Evolutionary conservation across 2,113 vertebrate genomes (phyloP).

Genomic region (Tiliqua scincoides): DNA sequence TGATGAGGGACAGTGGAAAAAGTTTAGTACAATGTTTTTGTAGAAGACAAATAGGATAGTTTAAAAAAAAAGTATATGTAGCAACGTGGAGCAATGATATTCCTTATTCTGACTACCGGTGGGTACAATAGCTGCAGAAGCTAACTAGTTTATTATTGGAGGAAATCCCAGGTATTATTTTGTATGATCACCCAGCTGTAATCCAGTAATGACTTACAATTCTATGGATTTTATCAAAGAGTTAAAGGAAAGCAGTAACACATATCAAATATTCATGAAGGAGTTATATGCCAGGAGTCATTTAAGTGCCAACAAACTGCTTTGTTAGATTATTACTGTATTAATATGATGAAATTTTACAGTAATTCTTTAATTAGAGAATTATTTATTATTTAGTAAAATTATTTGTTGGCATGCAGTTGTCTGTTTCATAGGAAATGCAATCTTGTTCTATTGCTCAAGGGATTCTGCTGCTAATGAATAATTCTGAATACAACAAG

Average conservation of each 20-base stretch:
- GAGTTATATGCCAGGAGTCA: slow-evolving; percentile 18
- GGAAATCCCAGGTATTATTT: slow-evolving; percentile 7
- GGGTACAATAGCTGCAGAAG: not conserved
- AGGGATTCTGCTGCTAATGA: not conserved
- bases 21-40: not conserved
- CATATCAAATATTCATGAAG: not conserved
- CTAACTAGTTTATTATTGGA: not conserved
- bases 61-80: not conserved
- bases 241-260: slow-evolving; percentile 14
- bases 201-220: not conserved
- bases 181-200: not conserved
- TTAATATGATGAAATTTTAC: slow-evolving; percentile 1
- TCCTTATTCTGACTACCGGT: not conserved
- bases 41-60: rapidly evolving
- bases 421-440: not conserved
- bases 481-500: not conserved
- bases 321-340: not conserved
- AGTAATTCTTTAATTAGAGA: not conserved
- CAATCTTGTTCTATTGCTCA: not conserved
- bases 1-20: not conserved
- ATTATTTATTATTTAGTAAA: slow-evolving; percentile 12
- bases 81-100: not conserved
- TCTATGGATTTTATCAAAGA: slow-evolving; percentile 29
- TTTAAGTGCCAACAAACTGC: not conserved
- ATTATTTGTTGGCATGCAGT: not conserved